Base-by-base conservation (phyloP, 2,113 vertebrate genomes). In the Cephalopholis sonnerati region DNA sequence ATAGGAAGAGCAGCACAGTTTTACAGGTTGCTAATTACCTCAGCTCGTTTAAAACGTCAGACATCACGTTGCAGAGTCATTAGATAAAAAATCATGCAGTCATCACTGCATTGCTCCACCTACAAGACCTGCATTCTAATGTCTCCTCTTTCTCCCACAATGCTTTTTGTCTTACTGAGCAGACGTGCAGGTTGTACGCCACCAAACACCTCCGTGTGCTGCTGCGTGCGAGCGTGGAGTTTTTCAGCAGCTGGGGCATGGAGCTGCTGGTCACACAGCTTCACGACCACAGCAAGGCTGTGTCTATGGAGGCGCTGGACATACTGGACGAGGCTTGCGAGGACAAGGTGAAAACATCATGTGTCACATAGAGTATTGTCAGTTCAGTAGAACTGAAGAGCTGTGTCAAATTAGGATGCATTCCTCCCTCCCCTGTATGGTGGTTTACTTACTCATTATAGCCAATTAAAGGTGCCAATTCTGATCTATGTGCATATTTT, bases 161-260 rank as follows among this genome's bases (percentile, higher is more conserved):
- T 72, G 8, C 62, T 22, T 72, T 20, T 76, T 54, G 53, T 87
- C 59, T 63, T 8, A 2, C 25, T 58, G 77, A 70, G 67, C 86
- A 99, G 98, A 96, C 94, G 53, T 98, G 97, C 91, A 95, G 98
- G 66, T 83, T 99, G 25, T 99, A 99, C 10, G 97, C 97, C 83
- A 99, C 98, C 88, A 99, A 99, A 93, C 98, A 99, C 87, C 96
- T 99, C 58, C 74, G 98, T 51, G 98, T 99, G 73, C 93, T 99
- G 79, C 92, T 99, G 79, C 97, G 98, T 88, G 98, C 98, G 1
- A 97, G 98, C 12, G 98, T 99, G 67, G 98, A 99, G 93, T 99
- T 99, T 93, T 99, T 99, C 94, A 99, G 97, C 83, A 99, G 98
- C 86, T 99, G 98, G 98, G 98, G 98, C 57, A 99, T 99, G 88